Percentiles rank a stretch among this genome's conserved stretches.
Evolutionary conservation across 1,140 invertebrate genomes (phyloP).

Genomic region (Atta cephalotes): DNA sequence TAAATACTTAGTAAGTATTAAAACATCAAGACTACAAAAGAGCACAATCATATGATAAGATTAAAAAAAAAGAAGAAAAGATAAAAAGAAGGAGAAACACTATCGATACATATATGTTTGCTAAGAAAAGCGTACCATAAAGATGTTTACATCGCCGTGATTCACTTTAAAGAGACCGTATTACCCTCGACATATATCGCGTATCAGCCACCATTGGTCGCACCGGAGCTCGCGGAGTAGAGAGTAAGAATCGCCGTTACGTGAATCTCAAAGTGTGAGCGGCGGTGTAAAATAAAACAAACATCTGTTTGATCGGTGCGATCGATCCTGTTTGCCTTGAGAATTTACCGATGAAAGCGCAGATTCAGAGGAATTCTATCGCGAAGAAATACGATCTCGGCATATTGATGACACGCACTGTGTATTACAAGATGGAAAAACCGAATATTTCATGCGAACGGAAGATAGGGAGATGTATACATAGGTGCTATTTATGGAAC

Average conservation of each 20-base stretch:
- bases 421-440: slow-evolving; percentile 33
- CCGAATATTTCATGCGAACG: slow-evolving; percentile 41
- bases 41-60: background rate
- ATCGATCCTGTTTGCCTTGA: slow-evolving; percentile 43
- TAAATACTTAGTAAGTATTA: background rate
- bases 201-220: slow-evolving; percentile 53
- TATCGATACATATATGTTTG: slow-evolving; percentile 12
- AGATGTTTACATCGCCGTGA: slow-evolving; percentile 66
- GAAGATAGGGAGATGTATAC: background rate
- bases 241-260: slow-evolving; percentile 56
- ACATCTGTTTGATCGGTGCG: slow-evolving; percentile 47
- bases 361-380: slow-evolving; percentile 53
- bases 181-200: slow-evolving; percentile 39
- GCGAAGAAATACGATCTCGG: slow-evolving; percentile 53
- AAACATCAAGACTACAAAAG: slow-evolving; percentile 5
- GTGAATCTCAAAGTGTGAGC: slow-evolving; percentile 42
- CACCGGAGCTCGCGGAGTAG: background rate
- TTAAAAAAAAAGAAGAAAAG: background rate
- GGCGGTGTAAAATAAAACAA: slow-evolving; percentile 52
- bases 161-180: slow-evolving; percentile 61
- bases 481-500: slow-evolving; percentile 32
- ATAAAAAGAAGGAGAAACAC: background rate
- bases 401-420: slow-evolving; percentile 43
- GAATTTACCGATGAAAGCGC: slow-evolving; percentile 33
- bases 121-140: slow-evolving; percentile 46